These are phyloP conservation scores for Subanguina moxae DNA, from an alignment of 1,140 invertebrate species.

Conservation along the genomic window DNA sequence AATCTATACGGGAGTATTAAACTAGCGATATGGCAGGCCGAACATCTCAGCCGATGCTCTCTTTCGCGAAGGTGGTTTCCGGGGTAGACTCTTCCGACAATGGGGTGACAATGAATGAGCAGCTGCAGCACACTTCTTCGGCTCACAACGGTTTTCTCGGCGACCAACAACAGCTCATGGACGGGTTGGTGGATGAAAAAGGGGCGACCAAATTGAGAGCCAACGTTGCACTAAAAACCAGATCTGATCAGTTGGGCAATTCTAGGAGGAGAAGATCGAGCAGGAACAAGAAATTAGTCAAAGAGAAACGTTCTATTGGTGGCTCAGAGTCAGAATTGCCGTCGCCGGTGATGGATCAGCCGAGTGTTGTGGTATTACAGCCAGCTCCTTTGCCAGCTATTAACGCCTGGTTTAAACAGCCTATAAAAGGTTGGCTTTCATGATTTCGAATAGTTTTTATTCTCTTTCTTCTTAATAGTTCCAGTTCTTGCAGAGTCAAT, in stretches of 20 bases:
- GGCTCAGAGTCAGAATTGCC: neutral
- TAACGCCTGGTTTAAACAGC: neutral
- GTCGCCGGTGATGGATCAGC: neutral
- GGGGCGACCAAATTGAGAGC: neutral
- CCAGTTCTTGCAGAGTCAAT: neutral
- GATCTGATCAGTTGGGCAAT: no score
- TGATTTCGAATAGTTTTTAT: neutral
- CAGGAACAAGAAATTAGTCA: neutral
- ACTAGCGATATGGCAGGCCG: neutral
- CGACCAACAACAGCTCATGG: neutral
- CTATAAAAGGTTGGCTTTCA: neutral
- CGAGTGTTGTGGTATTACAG: neutral
- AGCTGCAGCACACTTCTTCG: neutral
- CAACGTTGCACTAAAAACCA: no score
- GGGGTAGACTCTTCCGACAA: neutral
- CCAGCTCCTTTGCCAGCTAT: neutral
- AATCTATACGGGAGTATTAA: neutral
- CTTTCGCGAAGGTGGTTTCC: neutral
- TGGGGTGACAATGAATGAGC: neutral
- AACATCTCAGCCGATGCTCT: slow-evolving; percentile 3
- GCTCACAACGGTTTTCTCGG: neutral
- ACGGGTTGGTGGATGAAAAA: neutral
- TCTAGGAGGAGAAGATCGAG: neutral
- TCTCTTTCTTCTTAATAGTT: neutral
- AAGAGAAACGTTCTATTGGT: neutral